These are phyloP conservation scores for Medauroidea extradentata DNA, from an alignment of 1,140 invertebrate genomes.

Conservation along the genomic window DNA sequence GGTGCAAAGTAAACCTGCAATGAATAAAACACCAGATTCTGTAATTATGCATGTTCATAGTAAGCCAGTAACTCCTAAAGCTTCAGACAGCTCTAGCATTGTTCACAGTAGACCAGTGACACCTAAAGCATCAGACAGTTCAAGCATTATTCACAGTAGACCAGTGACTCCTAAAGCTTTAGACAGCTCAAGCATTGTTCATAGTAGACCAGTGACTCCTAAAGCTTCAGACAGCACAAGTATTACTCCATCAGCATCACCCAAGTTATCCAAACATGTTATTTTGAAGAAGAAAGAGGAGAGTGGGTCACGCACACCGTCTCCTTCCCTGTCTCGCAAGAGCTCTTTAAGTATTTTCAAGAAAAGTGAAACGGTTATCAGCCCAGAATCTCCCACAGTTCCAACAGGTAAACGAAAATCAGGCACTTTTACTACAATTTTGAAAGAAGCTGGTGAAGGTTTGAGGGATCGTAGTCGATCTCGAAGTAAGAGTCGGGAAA, in stretches of 20 bases:
- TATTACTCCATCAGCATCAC: conserved; percentile 41
- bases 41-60: not conserved
- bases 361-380: conserved; percentile 53
- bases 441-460: conserved; percentile 37
- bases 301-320: conserved; percentile 46
- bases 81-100: not conserved
- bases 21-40: not conserved
- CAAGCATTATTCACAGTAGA: not conserved
- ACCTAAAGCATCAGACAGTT: not conserved
- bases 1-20: conserved; percentile 24
- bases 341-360: conserved; percentile 76
- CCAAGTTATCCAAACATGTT: conserved; percentile 39
- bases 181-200: not conserved
- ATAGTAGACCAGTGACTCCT: not conserved
- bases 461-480: conserved; percentile 44
- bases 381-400: conserved; percentile 61
- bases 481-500: conserved; percentile 61
- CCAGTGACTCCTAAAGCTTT: conserved; percentile 1
- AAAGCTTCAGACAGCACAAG: not conserved
- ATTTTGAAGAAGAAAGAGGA: conserved; percentile 16
- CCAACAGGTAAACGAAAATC: conserved; percentile 8
- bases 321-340: conserved; percentile 63
- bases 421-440: conserved; percentile 30
- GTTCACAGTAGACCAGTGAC: not conserved
- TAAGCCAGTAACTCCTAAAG: not conserved